Percentiles rank a stretch among this genome's conserved stretches.
phyloP scores from a whole-genome alignment of 2,797 vertebrate genomes.

The Lates japonicus region DNA sequence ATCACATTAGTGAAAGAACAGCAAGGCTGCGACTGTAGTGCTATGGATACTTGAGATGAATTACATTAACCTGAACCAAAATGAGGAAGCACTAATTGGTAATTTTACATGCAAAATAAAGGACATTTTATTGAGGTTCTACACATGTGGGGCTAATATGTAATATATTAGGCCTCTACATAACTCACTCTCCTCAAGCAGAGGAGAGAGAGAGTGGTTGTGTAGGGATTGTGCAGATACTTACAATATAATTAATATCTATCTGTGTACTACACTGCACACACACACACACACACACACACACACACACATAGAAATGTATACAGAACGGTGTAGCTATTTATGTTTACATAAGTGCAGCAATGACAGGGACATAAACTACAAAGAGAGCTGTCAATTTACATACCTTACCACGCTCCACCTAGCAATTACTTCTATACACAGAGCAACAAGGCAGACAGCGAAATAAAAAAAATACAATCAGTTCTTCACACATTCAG shows the following conservation, averaged over 20 bases:
- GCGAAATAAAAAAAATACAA: conserved; percentile 63
- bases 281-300: no score
- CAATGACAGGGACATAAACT: conserved; percentile 33
- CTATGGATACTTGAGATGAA: conserved; percentile 17
- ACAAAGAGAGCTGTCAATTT: conserved; percentile 58
- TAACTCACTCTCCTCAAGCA: no score
- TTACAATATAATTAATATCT: not conserved
- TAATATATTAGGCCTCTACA: no score
- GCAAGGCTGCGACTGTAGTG: conserved; percentile 27
- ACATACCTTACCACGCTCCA: conserved; percentile 28
- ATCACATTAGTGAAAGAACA: conserved; percentile 50
- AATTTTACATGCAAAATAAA: conserved; percentile 27
- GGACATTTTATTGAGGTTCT: not conserved
- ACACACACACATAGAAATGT: not conserved
- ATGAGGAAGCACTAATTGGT: conserved; percentile 22
- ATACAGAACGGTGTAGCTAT: conserved; percentile 13
- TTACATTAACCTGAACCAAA: conserved; percentile 28
- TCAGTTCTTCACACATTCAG: conserved; percentile 40
- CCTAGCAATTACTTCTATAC: conserved; percentile 46
- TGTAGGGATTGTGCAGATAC: no score
- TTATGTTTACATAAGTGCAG: conserved; percentile 54
- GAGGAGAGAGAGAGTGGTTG: no score
- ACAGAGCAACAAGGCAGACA: conserved; percentile 49
- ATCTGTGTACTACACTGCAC: no score
- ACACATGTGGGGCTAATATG: not conserved